These are phyloP conservation scores for Camelus bactrianus DNA, from an alignment of 2,113 vertebrate genomes.

Conservation along the genomic window DNA sequence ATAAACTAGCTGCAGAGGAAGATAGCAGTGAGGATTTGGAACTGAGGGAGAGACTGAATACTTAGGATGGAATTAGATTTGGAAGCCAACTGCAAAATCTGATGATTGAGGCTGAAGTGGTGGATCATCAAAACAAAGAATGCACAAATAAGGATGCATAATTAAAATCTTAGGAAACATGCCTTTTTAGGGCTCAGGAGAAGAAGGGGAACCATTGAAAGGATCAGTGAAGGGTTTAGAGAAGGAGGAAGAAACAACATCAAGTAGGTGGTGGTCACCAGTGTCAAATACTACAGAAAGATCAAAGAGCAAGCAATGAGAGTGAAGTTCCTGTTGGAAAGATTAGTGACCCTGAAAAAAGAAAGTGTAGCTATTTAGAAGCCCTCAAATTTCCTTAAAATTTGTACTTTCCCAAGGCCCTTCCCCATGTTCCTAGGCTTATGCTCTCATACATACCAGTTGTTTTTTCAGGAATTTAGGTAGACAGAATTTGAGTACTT, in stretches of 20 bases:
- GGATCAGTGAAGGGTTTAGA: not conserved
- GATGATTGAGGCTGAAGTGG: not conserved
- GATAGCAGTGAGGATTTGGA: not conserved
- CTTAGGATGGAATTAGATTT: not conserved
- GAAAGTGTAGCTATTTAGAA: not conserved
- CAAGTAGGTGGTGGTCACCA: not conserved
- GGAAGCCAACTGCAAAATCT: not conserved
- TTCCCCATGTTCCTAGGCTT: not conserved
- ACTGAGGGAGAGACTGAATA: not conserved
- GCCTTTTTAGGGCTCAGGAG: not conserved
- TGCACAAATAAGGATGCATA: not conserved
- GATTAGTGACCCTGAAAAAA: not conserved
- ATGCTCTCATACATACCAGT: not conserved
- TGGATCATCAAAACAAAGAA: not conserved
- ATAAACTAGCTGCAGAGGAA: not conserved
- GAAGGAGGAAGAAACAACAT: not conserved
- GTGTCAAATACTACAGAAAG: not conserved
- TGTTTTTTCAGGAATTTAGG: not conserved
- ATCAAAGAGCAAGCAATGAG: not conserved
- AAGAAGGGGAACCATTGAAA: not conserved
- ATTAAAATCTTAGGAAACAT: not conserved
- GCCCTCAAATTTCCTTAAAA: not conserved
- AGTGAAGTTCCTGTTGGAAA: not conserved
- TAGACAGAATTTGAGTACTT: not conserved
- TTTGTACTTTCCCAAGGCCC: not conserved